phyloP scores from a whole-genome alignment of 2,888 invertebrate genomes.

The Ichneumoninae sp. region DNA sequence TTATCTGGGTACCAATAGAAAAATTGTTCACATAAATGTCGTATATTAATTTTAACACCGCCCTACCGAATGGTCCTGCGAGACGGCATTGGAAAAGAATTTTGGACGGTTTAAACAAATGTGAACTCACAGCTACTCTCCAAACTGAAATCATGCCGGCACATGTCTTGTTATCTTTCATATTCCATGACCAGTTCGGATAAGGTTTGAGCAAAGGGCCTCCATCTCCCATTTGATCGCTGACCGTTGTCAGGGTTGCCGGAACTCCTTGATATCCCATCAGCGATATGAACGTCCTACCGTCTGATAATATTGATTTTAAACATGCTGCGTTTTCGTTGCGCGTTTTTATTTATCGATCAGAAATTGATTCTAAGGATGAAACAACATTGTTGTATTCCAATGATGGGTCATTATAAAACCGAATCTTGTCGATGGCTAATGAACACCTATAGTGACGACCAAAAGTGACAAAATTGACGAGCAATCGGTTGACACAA shows the following conservation, averaged over 20 bases:
- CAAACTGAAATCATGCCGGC: conserved; percentile 90
- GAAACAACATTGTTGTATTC: background rate
- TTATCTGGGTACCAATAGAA: conserved; percentile 77
- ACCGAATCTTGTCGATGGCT: background rate
- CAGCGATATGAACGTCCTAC: conserved; percentile 87
- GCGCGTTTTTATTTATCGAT: background rate
- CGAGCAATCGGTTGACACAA: background rate
- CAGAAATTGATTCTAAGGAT: background rate
- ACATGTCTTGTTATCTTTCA: conserved; percentile 86
- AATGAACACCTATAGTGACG: too few species aligned
- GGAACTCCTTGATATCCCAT: conserved; percentile 89
- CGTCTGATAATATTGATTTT: conserved; percentile 56
- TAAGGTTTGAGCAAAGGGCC: conserved; percentile 86
- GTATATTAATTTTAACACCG: background rate
- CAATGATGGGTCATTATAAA: background rate
- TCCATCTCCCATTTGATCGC: conserved; percentile 79
- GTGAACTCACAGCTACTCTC: conserved; percentile 87
- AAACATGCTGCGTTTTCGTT: background rate
- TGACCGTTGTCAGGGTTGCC: conserved; percentile 88
- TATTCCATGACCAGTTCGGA: conserved; percentile 88
- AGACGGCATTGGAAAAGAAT: background rate
- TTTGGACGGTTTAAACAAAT: too few species aligned
- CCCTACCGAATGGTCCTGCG: too few species aligned
- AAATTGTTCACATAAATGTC: background rate
- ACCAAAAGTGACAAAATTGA: background rate